phyloP scores from a whole-genome alignment of 1,140 invertebrate species.

The Bombus vancouverensis region DNA sequence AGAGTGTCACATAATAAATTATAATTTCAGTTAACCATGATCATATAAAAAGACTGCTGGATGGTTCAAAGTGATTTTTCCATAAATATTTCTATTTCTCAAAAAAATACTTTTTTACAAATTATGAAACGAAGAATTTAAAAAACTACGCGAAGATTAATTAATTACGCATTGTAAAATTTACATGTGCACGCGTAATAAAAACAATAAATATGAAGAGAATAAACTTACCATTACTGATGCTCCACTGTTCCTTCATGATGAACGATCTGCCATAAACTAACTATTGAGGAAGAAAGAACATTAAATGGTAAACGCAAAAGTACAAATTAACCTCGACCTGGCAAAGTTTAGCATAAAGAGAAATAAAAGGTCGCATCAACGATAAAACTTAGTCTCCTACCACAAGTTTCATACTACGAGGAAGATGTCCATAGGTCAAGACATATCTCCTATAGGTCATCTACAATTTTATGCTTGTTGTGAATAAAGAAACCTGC shows the following conservation, averaged over 20 bases:
- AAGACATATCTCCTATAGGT: conserved; percentile 41
- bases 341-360: conserved; percentile 45
- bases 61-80: background rate
- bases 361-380: conserved; percentile 40
- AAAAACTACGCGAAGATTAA: no score
- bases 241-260: conserved; percentile 55
- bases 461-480: conserved; percentile 23
- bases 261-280: conserved; percentile 48
- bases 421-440: conserved; percentile 41
- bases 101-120: background rate
- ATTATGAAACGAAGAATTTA: background rate
- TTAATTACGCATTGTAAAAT: no score
- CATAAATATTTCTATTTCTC: background rate
- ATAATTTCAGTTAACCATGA: background rate
- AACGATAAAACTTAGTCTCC: conserved; percentile 37
- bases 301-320: conserved; percentile 37
- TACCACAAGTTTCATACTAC: background rate
- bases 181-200: background rate
- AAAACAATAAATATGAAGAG: background rate
- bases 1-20: no score
- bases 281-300: conserved; percentile 18
- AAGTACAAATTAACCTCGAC: conserved; percentile 50
- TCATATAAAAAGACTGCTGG: background rate
- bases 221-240: conserved; percentile 42
- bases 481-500: conserved; percentile 1